phyloP scores from a whole-genome alignment of 2,888 invertebrate genomes.

The Elegia similella region DNA sequence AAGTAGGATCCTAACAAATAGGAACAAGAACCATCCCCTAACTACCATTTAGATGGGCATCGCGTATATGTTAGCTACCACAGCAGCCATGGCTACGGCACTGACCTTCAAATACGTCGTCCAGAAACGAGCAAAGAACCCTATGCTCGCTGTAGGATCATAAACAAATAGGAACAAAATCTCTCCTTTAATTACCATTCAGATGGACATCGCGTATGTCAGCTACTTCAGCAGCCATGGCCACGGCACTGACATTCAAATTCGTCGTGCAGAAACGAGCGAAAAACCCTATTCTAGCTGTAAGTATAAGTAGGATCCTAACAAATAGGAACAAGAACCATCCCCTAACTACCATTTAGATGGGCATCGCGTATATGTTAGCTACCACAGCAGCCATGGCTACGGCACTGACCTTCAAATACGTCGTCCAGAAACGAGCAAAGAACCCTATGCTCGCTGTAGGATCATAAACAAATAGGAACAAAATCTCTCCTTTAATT shows the following conservation, averaged over 20 bases:
- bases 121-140: conserved; percentile 83
- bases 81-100: conserved; percentile 93
- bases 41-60: conserved; percentile 89
- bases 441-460: conserved; percentile 82
- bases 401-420: conserved; percentile 93
- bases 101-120: conserved; percentile 92
- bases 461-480: conserved; percentile 94
- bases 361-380: conserved; percentile 92
- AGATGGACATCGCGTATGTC: neutral
- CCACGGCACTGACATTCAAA: conserved; percentile 36
- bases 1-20: neutral
- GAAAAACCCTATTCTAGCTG: neutral
- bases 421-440: conserved; percentile 86
- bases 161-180: neutral
- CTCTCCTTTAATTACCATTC: too few species aligned
- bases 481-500: conserved; percentile 91
- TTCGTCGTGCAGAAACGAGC: neutral
- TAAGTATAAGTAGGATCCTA: neutral
- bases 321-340: conserved; percentile 96
- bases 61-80: conserved; percentile 94
- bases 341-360: conserved; percentile 87
- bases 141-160: conserved; percentile 79
- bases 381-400: conserved; percentile 94
- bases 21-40: too few species aligned
- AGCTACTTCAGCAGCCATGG: neutral